Conservation (phyloP, 1,140 invertebrate species). For the Scaptomyza graminum region DNA sequence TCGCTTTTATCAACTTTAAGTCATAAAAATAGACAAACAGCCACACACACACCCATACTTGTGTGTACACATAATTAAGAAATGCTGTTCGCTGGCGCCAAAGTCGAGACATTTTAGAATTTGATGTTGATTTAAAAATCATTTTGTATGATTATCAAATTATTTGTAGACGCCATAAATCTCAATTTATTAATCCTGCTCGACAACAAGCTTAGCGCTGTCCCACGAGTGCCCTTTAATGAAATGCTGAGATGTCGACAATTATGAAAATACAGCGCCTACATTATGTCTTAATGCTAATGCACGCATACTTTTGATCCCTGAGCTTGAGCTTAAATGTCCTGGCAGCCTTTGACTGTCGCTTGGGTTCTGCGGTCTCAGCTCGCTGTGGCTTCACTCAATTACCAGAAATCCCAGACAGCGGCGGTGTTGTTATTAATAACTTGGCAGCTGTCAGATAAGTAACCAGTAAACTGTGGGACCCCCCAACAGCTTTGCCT, state of each 20-base stretch:
- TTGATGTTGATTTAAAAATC: slow-evolving; percentile 71
- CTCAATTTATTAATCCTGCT: not conserved
- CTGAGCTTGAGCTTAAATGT: slow-evolving; percentile 45
- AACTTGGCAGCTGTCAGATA: slow-evolving; percentile 4
- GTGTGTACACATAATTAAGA: slow-evolving; percentile 76
- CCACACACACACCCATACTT: slow-evolving; percentile 18
- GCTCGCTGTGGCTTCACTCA: slow-evolving; percentile 16
- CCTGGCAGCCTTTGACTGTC: slow-evolving; percentile 8
- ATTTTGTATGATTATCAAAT: slow-evolving; percentile 68
- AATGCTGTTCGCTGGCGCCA: slow-evolving; percentile 54
- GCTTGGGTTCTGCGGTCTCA: slow-evolving; percentile 1
- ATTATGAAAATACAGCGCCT: slow-evolving; percentile 70
- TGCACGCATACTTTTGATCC: slow-evolving; percentile 32
- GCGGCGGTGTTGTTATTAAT: slow-evolving; percentile 36
- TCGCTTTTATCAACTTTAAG: slow-evolving; percentile 42
- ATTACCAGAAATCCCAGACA: slow-evolving; percentile 39
- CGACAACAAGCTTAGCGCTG: slow-evolving; percentile 15
- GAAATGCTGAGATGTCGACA: slow-evolving; percentile 52
- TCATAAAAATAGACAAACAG: slow-evolving; percentile 49
- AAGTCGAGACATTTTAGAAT: slow-evolving; percentile 53
- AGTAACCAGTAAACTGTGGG: slow-evolving; percentile 7
- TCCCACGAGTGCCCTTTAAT: slow-evolving; percentile 31
- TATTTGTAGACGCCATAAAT: slow-evolving; percentile 37
- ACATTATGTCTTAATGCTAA: slow-evolving; percentile 40
- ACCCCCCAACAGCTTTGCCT: not conserved